These are phyloP conservation scores for Polypedilum vanderplanki DNA, from an alignment of 1,140 invertebrate species.

Conservation along the genomic window DNA sequence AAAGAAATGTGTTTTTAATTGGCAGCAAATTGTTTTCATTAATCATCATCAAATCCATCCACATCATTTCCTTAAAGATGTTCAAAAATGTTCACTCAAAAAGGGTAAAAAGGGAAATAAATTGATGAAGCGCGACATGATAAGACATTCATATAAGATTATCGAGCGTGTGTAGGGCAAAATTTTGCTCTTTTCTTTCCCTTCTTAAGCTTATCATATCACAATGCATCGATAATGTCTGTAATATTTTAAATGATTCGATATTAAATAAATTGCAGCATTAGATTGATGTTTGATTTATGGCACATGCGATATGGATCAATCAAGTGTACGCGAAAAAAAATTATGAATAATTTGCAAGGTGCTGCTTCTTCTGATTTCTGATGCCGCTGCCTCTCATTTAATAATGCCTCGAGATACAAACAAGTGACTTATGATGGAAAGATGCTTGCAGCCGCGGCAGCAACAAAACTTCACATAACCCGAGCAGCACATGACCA, in stretches of 20 bases:
- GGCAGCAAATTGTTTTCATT: neutral
- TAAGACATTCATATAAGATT: constrained; percentile 7
- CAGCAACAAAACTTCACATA: neutral
- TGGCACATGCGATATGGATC: neutral
- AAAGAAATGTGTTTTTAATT: neutral
- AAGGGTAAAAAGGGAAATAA: neutral
- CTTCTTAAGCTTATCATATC: neutral
- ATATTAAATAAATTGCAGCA: constrained; percentile 3
- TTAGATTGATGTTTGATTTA: constrained; percentile 14
- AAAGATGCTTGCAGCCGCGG: neutral
- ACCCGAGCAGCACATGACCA: too few relatives aligned
- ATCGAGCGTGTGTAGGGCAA: neutral
- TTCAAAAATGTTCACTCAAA: neutral
- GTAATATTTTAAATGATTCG: neutral
- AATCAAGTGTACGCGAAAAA: neutral
- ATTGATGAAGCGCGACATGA: constrained; percentile 5
- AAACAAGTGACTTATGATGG: neutral
- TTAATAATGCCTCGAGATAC: neutral
- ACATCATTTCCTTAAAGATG: constrained; percentile 3
- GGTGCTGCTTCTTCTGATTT: neutral
- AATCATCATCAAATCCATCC: neutral
- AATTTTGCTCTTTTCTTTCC: neutral
- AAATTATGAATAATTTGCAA: constrained; percentile 19
- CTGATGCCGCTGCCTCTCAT: neutral
- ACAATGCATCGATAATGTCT: neutral